Evolutionary conservation across 1,140 invertebrate species (phyloP), one percentile per base, ranked within the genome.

Genomic region (Cyclina sinensis): DNA sequence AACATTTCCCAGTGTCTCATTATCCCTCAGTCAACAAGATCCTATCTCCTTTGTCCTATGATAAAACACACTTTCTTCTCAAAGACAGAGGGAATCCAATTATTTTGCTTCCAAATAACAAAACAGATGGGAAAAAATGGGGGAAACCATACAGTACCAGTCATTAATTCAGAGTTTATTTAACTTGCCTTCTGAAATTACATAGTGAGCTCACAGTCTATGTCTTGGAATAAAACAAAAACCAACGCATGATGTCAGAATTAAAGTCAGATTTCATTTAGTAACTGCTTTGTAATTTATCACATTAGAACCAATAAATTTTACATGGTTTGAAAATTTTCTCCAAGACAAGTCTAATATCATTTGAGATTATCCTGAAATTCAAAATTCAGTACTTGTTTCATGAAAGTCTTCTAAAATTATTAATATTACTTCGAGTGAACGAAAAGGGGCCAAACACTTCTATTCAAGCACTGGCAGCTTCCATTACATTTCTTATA

Each of bases 91-190:
- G 27, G 27, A 62, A 62, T 27, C 57, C 24, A 62, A 62, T 62
- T 62, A 62, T 11, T n/a, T 62, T 18, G 9, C 24, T 14, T n/a
- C 4, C 7, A 24, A 27, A 62, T 27, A 62, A 62, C 57, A 62
- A 24, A 62, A 62, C 57, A 62, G n/a, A 62, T 62, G n/a, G 57
- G 27, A n/a, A 62, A 62, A 27, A 62, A 57, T 57, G 51, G 51
- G 51, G n/a, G 51, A 62, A n/a, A 7, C 57, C 57, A n/a, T 62
- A 62, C 57, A 27, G n/a, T 27, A 27, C 7, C 21, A 24, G 24
- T 62, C 57, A 62, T 62, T 62, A 27, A 27, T 62, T 62, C 57
- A 62, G n/a, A 27, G 57, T 14, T n/a, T 62, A 7, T 43, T n/a
- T 14, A 11, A n/a, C n/a, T n/a, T 27, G 21, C 57, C 27, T 62